Evolutionary conservation across 1,140 invertebrate genomes (phyloP).

Genomic region (Homalodisca vitripennis): DNA sequence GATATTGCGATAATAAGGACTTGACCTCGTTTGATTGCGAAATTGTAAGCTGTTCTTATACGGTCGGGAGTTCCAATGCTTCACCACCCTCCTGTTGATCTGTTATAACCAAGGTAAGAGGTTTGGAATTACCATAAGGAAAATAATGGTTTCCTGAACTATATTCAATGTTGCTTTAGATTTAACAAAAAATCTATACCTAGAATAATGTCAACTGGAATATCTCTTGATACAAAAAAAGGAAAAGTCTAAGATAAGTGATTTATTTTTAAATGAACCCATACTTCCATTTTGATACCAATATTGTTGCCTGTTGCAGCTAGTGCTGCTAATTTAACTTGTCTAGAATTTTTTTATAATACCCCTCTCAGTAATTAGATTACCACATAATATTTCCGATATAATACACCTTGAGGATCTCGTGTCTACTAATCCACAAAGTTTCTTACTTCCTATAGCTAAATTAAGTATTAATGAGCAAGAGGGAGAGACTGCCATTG

Average conservation of each 20-base stretch:
- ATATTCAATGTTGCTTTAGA: not conserved
- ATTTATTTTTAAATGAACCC: not conserved
- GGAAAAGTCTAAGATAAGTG: not conserved
- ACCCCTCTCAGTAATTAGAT: too few species aligned
- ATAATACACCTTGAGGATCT: too few species aligned
- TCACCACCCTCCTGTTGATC: not conserved
- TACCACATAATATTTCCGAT: too few species aligned
- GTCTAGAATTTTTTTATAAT: not conserved
- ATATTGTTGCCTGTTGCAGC: not conserved
- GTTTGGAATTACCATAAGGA: not conserved
- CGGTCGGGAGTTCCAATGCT: not conserved
- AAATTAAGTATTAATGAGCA: too few species aligned
- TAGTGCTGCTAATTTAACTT: not conserved
- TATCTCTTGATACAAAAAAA: not conserved
- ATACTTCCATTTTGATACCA: not conserved
- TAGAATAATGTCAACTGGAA: not conserved
- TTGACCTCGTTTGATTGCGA: not conserved
- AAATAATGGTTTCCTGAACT: not conserved
- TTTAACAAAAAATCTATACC: not conserved
- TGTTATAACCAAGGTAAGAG: not conserved
- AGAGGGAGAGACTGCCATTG: too few species aligned
- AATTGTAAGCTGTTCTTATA: not conserved
- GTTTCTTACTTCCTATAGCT: too few species aligned
- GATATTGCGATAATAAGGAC: not conserved
- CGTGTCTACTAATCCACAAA: too few species aligned